Evolutionary conservation across 2,888 invertebrate genomes (phyloP).

Genomic region (Ryuthela nishihirai): DNA sequence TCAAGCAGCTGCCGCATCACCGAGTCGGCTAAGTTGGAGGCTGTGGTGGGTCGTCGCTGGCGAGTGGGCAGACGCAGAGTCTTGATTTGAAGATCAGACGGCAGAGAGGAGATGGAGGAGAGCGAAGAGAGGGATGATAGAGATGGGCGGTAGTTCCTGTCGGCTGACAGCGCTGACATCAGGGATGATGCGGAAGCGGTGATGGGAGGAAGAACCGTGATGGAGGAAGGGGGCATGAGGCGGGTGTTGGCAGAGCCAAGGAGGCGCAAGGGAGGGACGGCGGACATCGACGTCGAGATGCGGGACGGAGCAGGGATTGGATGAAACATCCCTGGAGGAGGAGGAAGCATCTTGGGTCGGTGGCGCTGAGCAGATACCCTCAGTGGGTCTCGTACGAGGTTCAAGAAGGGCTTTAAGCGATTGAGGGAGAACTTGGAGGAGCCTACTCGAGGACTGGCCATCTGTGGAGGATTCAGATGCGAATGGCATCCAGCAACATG

Average conservation of each 20-base stretch:
- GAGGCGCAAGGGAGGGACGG: conserved; percentile 16
- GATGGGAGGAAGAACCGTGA: conserved; percentile 14
- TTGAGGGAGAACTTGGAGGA: conserved; percentile 26
- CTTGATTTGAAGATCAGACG: conserved; percentile 27
- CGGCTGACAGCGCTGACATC: conserved; percentile 8
- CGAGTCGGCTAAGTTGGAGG: conserved; percentile 16
- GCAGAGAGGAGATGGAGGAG: conserved; percentile 7
- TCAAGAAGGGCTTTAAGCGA: conserved; percentile 25
- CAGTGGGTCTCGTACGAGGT: conserved; percentile 29
- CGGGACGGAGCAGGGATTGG: conserved; percentile 5
- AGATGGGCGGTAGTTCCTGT: not conserved
- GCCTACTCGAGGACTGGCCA: conserved; percentile 16
- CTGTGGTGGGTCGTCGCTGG: conserved; percentile 3
- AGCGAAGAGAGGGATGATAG: not conserved
- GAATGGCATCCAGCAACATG: too few species aligned
- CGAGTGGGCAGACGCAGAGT: conserved; percentile 22
- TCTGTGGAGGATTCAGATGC: conserved; percentile 22
- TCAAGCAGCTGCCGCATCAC: conserved; percentile 28
- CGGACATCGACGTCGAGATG: conserved; percentile 1
- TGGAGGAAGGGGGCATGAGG: conserved; percentile 23
- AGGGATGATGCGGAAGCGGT: conserved; percentile 13
- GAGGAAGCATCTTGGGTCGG: conserved; percentile 21
- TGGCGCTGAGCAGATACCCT: conserved; percentile 23
- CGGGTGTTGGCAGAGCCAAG: conserved; percentile 16
- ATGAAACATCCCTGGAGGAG: conserved; percentile 26